phyloP scores from a whole-genome alignment of 2,888 invertebrate species.

The Polyommatus icarus region DNA sequence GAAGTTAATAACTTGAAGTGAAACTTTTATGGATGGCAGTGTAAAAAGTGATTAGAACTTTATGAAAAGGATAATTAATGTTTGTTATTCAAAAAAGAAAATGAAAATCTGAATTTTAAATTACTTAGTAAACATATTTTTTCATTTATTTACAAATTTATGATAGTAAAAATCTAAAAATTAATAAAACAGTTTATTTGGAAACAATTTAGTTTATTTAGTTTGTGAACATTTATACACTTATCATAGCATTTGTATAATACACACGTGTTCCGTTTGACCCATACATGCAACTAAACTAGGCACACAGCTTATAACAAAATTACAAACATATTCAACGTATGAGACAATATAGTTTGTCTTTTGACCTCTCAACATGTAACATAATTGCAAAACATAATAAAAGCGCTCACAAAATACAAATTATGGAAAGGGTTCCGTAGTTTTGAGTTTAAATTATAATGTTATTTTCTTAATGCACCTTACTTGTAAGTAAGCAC shows the following conservation, averaged over 20 bases:
- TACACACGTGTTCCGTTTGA: conserved; percentile 39
- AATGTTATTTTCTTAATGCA: not conserved
- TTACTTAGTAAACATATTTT: too few relatives aligned
- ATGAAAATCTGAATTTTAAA: not conserved
- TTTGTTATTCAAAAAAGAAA: not conserved
- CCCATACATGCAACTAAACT: conserved; percentile 58
- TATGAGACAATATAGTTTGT: conserved; percentile 20
- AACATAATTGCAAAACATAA: conserved; percentile 50
- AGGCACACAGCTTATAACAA: conserved; percentile 70
- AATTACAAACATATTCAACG: conserved; percentile 40
- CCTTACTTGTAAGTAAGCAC: not conserved
- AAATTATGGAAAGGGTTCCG: conserved; percentile 34
- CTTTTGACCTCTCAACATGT: conserved; percentile 15
- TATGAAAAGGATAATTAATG: not conserved
- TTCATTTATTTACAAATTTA: not conserved
- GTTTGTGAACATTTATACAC: conserved; percentile 20
- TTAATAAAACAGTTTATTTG: conserved; percentile 3
- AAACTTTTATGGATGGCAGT: not conserved
- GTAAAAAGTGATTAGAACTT: not conserved
- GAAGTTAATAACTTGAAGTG: not conserved
- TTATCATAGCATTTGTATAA: conserved; percentile 9
- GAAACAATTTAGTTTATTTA: not conserved
- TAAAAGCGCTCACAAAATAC: conserved; percentile 59
- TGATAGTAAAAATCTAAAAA: not conserved
- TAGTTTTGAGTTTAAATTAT: not conserved